phyloP scores from a whole-genome alignment of 2,888 invertebrate species.

The Aethes cnicana region DNA sequence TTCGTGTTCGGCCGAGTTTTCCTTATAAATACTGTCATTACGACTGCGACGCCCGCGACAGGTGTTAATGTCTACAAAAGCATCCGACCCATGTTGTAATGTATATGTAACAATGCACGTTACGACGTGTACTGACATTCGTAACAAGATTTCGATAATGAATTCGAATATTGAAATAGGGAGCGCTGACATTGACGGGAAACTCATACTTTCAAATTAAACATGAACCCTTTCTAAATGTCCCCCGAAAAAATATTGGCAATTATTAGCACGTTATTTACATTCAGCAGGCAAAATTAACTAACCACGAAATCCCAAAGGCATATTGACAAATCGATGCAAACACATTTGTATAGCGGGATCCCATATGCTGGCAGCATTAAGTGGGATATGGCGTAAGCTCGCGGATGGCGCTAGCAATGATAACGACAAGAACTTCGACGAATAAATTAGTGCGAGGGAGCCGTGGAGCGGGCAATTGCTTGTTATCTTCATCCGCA shows the following conservation, averaged over 20 bases:
- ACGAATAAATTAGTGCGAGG: conserved; percentile 66
- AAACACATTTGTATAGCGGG: conserved; percentile 46
- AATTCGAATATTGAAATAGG: neutral
- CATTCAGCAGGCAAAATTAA: conserved; percentile 23
- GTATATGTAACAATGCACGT: conserved; percentile 64
- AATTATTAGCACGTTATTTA: too few relatives aligned
- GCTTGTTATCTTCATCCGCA: conserved; percentile 62
- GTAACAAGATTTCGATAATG: neutral
- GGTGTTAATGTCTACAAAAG: conserved; percentile 73
- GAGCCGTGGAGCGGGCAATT: conserved; percentile 52
- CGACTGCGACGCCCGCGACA: conserved; percentile 73
- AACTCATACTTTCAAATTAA: too few relatives aligned
- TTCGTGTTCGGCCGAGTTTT: conserved; percentile 79
- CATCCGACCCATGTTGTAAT: conserved; percentile 65
- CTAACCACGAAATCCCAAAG: conserved; percentile 31
- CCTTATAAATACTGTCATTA: conserved; percentile 82
- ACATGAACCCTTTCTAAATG: too few relatives aligned
- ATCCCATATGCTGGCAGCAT: conserved; percentile 56
- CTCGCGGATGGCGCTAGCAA: conserved; percentile 58
- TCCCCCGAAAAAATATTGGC: too few relatives aligned
- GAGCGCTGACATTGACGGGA: too few relatives aligned
- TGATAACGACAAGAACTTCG: conserved; percentile 62
- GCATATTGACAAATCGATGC: conserved; percentile 48
- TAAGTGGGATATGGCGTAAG: conserved; percentile 56
- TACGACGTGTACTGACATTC: conserved; percentile 30